These are phyloP conservation scores for Philhelius pedissequus DNA, from an alignment of 2,888 invertebrate species.

Conservation along the genomic window DNA sequence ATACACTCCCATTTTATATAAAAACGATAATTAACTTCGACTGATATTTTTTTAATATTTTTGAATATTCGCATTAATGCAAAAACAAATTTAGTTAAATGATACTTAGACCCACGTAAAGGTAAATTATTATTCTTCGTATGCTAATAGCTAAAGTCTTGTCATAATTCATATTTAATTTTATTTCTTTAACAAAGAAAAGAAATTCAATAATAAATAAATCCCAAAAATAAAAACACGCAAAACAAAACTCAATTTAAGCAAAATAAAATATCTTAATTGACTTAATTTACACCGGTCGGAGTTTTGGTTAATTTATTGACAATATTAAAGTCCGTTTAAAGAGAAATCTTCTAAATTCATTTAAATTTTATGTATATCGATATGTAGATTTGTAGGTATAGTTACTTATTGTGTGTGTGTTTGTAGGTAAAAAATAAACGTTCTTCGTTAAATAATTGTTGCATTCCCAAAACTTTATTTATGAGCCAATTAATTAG, in stretches of 20 bases:
- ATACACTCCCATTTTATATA: not conserved
- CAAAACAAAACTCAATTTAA: conserved; percentile 41
- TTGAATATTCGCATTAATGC: conserved; percentile 12
- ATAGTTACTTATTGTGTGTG: too few relatives aligned
- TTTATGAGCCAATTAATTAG: conserved; percentile 65
- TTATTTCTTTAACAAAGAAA: not conserved
- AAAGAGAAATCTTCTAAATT: conserved; percentile 61
- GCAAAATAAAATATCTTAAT: conserved; percentile 65
- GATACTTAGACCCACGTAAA: conserved; percentile 51
- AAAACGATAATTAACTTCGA: not conserved
- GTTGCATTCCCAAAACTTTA: conserved; percentile 49
- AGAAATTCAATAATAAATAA: not conserved
- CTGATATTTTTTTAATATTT: not conserved
- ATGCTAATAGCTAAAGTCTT: conserved; percentile 24
- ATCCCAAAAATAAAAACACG: not conserved
- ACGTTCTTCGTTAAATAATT: conserved; percentile 21
- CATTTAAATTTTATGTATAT: conserved; percentile 32
- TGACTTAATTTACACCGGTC: conserved; percentile 54
- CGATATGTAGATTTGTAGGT: not conserved
- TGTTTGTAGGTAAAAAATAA: not conserved
- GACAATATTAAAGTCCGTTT: conserved; percentile 60
- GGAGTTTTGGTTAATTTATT: conserved; percentile 62
- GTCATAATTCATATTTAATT: conserved; percentile 30
- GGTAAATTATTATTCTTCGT: conserved; percentile 28
- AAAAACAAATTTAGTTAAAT: conserved; percentile 44